A percentile compares a stretch with the other conserved stretches of the same genome.
Conservation (phyloP, 2,888 invertebrate species). For the Lepidochitona cinerea region DNA sequence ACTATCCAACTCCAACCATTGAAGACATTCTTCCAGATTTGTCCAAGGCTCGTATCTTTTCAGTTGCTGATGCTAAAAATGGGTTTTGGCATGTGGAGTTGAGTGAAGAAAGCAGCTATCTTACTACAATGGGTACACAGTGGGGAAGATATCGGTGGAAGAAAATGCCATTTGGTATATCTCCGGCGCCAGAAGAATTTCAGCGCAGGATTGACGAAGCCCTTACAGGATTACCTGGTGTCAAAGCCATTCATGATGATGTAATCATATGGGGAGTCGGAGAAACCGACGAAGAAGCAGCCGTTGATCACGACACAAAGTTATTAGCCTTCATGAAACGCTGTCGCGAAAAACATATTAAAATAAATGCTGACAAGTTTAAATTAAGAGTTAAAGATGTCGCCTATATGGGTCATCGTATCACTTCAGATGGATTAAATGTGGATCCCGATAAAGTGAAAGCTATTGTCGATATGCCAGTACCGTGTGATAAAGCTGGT, state of each 20-base stretch:
- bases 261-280: conserved; percentile 19
- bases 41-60: conserved; percentile 7
- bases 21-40: conserved; percentile 17
- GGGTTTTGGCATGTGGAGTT: conserved; percentile 27
- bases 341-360: conserved; percentile 20
- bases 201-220: conserved; percentile 17
- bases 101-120: conserved; percentile 20
- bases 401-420: conserved; percentile 24
- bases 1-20: conserved; percentile 18
- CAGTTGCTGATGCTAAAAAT: conserved; percentile 19
- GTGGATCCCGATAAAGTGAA: conserved; percentile 24
- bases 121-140: conserved; percentile 36
- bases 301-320: conserved; percentile 19
- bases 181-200: conserved; percentile 34
- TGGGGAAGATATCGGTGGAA: conserved; percentile 38
- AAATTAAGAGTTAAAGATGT: conserved; percentile 18
- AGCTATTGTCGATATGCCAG: conserved; percentile 27
- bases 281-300: conserved; percentile 22
- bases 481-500: conserved; percentile 19
- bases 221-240: conserved; percentile 18
- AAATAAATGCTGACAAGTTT: conserved; percentile 23
- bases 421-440: conserved; percentile 20
- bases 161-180: conserved; percentile 36
- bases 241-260: conserved; percentile 25
- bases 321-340: conserved; percentile 16